A percentile compares a stretch with the other conserved stretches of the same genome.
These are phyloP conservation scores for Tipula lateralis DNA, from an alignment of 2,888 invertebrate genomes.

Conservation along the genomic window DNA sequence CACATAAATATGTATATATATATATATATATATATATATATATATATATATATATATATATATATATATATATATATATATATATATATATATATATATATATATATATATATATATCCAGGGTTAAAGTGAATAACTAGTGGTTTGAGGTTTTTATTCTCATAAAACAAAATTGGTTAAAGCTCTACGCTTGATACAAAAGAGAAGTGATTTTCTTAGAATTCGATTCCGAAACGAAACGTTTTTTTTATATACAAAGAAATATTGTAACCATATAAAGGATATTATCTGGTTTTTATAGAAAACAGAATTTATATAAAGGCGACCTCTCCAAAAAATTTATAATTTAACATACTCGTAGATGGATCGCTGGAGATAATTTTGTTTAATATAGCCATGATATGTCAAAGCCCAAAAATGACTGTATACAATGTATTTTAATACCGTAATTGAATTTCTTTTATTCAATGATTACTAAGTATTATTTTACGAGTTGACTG, in stretches of 20 bases:
- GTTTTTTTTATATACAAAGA: not conserved
- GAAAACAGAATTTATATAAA: not conserved
- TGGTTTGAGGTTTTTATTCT: not conserved
- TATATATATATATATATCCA: not conserved
- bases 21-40: not conserved
- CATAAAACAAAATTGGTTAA: not conserved
- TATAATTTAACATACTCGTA: too few species aligned
- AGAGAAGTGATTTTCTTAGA: not conserved
- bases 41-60: not conserved
- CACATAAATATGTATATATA: too few species aligned
- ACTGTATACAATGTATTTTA: too few species aligned
- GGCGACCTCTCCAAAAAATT: not conserved
- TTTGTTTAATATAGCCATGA: not conserved
- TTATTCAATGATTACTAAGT: too few species aligned
- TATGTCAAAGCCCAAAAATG: too few species aligned
- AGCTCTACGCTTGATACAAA: slow-evolving; percentile 11
- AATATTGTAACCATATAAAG: not conserved
- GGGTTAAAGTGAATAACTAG: not conserved
- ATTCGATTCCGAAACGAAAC: not conserved
- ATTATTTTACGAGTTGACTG: too few species aligned
- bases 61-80: too few species aligned
- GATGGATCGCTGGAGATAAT: not conserved
- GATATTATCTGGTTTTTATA: not conserved
- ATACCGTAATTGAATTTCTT: too few species aligned
- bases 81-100: not conserved